Percentiles rank a stretch among this genome's conserved stretches.
These are phyloP conservation scores for Pelmatolapia mariae DNA, from an alignment of 2,113 vertebrate genomes.

Conservation along the genomic window DNA sequence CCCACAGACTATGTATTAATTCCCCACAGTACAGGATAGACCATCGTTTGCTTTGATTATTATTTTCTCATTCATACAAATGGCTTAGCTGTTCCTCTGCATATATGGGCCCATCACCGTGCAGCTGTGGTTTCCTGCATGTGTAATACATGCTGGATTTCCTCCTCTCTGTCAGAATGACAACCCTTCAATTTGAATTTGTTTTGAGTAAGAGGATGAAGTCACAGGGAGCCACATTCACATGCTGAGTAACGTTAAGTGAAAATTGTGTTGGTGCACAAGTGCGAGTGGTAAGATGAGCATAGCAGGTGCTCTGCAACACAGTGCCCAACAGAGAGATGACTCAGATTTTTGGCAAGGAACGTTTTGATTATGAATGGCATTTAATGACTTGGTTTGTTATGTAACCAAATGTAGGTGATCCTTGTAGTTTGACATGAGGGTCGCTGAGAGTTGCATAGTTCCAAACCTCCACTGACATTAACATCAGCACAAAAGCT, in stretches of 20 bases:
- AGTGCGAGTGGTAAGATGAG: neutral
- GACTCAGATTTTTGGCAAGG: neutral
- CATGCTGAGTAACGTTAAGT: neutral
- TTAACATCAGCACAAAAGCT: neutral
- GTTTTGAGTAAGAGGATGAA: neutral
- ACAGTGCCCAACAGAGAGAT: neutral
- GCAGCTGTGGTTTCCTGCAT: neutral
- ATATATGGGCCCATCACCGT: neutral
- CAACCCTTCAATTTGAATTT: neutral
- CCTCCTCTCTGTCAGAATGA: neutral
- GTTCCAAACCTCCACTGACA: neutral
- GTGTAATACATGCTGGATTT: neutral
- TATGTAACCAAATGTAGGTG: neutral
- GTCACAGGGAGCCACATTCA: neutral
- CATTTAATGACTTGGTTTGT: neutral
- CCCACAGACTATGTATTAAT: neutral
- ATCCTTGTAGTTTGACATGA: neutral
- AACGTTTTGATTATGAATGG: neutral
- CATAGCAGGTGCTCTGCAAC: neutral
- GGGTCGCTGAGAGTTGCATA: neutral
- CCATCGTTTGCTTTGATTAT: neutral
- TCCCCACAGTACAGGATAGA: neutral
- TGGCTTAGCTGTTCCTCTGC: neutral
- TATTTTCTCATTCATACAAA: neutral
- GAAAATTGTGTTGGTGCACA: neutral